A percentile compares a stretch with the other conserved stretches of the same genome.
Conservation (phyloP, 2,113 vertebrate genomes). For the Centropus unirufus region DNA sequence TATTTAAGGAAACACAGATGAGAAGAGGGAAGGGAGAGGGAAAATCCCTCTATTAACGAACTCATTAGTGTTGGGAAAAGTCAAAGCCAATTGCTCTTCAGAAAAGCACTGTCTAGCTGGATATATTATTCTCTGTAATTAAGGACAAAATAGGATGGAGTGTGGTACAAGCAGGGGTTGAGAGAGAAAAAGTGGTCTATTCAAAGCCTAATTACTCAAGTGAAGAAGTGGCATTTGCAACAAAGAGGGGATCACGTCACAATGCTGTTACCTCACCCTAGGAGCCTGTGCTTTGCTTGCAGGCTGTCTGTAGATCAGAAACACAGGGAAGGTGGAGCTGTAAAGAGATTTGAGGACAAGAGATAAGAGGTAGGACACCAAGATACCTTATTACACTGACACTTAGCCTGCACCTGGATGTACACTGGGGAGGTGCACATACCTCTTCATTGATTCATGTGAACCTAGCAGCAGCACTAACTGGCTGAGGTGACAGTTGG, state of each 20-base stretch:
- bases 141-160: constrained; percentile 28
- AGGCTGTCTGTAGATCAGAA: background rate
- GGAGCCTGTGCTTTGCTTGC: background rate
- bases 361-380: background rate
- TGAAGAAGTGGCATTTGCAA: constrained; percentile 10
- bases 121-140: constrained; percentile 56
- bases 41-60: constrained; percentile 54
- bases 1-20: constrained; percentile 37
- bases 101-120: constrained; percentile 35
- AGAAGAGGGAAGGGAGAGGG: background rate
- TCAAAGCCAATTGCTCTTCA: constrained; percentile 34
- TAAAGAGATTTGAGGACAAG: background rate
- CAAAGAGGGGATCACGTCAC: background rate
- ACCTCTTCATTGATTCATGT: fast-evolving
- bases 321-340: background rate
- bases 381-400: background rate
- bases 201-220: constrained; percentile 28
- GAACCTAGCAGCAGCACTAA: background rate
- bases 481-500: background rate
- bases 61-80: constrained; percentile 53
- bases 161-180: background rate
- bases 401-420: background rate
- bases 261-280: background rate
- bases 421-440: background rate
- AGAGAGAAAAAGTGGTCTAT: background rate